These are phyloP conservation scores for Leptinotarsa peninsularis DNA, from an alignment of 2,888 invertebrate genomes.

Conservation along the genomic window DNA sequence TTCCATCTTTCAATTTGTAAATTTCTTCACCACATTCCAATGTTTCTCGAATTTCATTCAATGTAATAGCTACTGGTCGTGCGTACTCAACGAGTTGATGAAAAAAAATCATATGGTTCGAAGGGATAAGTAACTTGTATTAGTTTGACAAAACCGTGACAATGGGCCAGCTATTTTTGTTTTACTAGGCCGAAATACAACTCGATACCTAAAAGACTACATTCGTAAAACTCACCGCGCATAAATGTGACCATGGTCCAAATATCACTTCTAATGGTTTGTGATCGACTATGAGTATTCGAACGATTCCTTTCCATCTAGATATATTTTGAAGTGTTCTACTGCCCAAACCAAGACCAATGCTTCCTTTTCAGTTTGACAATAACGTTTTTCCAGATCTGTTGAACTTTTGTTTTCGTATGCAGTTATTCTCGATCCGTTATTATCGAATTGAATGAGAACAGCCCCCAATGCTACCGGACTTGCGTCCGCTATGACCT, in stretches of 20 bases:
- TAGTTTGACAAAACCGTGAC: constrained; percentile 27
- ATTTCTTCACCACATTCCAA: constrained; percentile 32
- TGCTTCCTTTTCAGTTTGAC: constrained; percentile 57
- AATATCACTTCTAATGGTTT: constrained; percentile 41
- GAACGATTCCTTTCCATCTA: constrained; percentile 33
- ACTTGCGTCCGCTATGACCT: no score
- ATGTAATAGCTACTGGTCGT: constrained; percentile 34
- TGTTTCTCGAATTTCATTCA: constrained; percentile 31
- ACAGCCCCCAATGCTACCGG: no score
- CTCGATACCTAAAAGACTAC: constrained; percentile 35
- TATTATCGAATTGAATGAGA: constrained; percentile 17
- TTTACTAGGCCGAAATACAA: constrained; percentile 36
- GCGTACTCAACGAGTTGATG: constrained; percentile 35
- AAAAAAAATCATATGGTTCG: constrained; percentile 13
- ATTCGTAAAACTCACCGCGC: constrained; percentile 40
- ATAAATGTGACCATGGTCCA: constrained; percentile 47
- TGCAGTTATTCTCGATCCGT: constrained; percentile 37
- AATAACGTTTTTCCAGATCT: constrained; percentile 49
- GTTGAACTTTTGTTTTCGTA: constrained; percentile 50
- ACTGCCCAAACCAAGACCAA: constrained; percentile 60
- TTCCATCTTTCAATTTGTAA: constrained; percentile 20
- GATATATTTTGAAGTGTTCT: constrained; percentile 50
- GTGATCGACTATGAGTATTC: constrained; percentile 30
- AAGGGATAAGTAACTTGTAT: background rate
- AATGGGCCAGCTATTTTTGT: constrained; percentile 35